Percentiles rank a stretch among this genome's conserved stretches.
Evolutionary conservation across 2,797 vertebrate species (phyloP).

Genomic region (Nothura maculosa): DNA sequence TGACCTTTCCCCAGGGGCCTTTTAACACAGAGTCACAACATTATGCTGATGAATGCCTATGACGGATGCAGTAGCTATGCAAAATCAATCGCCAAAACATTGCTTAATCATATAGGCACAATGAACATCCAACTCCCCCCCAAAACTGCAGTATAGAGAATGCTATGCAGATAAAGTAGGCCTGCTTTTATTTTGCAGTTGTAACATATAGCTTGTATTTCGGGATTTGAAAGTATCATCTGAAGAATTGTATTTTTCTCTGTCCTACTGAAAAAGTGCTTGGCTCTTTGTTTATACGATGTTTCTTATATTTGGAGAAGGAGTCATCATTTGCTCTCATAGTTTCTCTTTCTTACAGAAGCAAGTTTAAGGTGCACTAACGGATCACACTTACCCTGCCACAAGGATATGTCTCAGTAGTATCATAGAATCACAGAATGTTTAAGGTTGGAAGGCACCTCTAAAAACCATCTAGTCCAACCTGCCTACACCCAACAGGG

Average conservation of each 20-base stretch:
- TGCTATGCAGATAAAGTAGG: not conserved
- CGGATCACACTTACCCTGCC: not conserved
- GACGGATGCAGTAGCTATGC: not conserved
- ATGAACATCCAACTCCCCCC: not conserved
- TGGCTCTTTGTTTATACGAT: not conserved
- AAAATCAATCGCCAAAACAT: not conserved
- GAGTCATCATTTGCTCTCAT: rapidly evolving
- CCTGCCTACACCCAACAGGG: too few species aligned
- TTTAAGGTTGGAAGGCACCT: too few species aligned
- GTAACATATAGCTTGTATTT: not conserved
- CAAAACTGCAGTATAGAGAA: not conserved
- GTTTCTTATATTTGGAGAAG: not conserved
- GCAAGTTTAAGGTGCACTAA: not conserved
- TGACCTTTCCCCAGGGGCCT: not conserved
- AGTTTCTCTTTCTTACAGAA: not conserved
- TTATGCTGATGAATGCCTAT: not conserved
- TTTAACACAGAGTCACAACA: not conserved
- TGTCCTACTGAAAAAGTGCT: not conserved
- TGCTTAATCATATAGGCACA: not conserved
- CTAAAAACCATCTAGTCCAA: too few species aligned
- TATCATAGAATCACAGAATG: too few species aligned
- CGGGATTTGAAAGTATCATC: not conserved
- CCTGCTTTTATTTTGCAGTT: not conserved
- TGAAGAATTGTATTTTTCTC: not conserved
- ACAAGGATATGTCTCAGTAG: rapidly evolving